A percentile compares a stretch with the other conserved stretches of the same genome.
Evolutionary conservation across 2,888 invertebrate genomes (phyloP).

Genomic region (Drosophila vallismaia): DNA sequence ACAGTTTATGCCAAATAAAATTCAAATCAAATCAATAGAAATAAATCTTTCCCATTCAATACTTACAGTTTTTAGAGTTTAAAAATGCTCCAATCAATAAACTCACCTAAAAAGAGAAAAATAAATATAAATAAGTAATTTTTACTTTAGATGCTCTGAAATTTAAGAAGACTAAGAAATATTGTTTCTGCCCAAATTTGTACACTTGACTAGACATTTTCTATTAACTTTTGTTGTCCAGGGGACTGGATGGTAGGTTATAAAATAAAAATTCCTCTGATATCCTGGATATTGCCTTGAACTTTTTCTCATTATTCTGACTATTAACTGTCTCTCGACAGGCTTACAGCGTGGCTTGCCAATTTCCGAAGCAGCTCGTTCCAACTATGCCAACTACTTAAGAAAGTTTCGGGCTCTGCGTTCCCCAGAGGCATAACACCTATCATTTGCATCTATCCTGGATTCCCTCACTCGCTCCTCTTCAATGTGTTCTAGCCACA

Average conservation of each 20-base stretch:
- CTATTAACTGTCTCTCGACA: constrained; percentile 28
- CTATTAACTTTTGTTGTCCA: constrained; percentile 48
- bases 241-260: background rate
- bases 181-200: constrained; percentile 22
- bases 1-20: constrained; percentile 3
- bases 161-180: constrained; percentile 22
- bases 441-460: constrained; percentile 41
- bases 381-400: constrained; percentile 50
- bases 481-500: constrained; percentile 22
- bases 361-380: constrained; percentile 25
- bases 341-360: constrained; percentile 29
- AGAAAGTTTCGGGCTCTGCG: constrained; percentile 43
- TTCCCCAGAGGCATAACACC: constrained; percentile 24
- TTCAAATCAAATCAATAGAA: constrained; percentile 23
- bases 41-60: constrained; percentile 2
- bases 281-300: constrained; percentile 4
- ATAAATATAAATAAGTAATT: constrained; percentile 13
- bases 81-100: background rate
- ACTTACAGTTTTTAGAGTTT: background rate
- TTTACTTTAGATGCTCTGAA: background rate
- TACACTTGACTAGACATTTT: constrained; percentile 49
- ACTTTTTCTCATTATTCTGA: constrained; percentile 59
- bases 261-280: constrained; percentile 21
- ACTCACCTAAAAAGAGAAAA: constrained; percentile 16
- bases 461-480: constrained; percentile 31